These are phyloP conservation scores for Climacteris rufus DNA, from an alignment of 2,113 vertebrate genomes.

Conservation along the genomic window DNA sequence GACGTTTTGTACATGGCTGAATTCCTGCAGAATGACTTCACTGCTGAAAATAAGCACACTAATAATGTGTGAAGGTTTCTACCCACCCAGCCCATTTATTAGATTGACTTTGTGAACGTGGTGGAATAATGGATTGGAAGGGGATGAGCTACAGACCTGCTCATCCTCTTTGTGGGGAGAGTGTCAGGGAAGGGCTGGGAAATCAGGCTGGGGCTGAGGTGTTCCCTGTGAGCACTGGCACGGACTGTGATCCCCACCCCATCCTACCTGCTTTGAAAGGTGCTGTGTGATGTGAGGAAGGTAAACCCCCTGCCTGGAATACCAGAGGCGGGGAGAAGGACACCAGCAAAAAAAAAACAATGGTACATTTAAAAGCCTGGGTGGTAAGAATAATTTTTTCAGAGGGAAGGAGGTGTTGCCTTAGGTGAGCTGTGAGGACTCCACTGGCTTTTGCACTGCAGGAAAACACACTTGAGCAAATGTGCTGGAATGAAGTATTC, in stretches of 20 bases:
- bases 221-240: not conserved
- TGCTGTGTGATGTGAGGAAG: not conserved
- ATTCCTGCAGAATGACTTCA: not conserved
- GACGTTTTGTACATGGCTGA: rapidly evolving
- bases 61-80: not conserved
- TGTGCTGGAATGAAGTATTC: not conserved
- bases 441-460: not conserved
- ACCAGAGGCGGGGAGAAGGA: not conserved
- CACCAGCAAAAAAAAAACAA: not conserved
- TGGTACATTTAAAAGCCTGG: not conserved
- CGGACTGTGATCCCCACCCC: not conserved
- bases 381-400: not conserved
- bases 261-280: not conserved
- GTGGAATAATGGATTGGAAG: not conserved
- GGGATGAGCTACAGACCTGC: not conserved
- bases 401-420: not conserved
- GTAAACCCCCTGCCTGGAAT: not conserved
- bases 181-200: not conserved
- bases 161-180: not conserved
- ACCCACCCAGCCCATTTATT: not conserved
- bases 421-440: not conserved
- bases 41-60: not conserved
- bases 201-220: not conserved
- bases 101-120: not conserved
- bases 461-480: slow-evolving; percentile 10